Percentiles rank a stretch among this genome's conserved stretches.
Evolutionary conservation across 1,140 invertebrate species (phyloP).

Genomic region (Papilio glaucus): DNA sequence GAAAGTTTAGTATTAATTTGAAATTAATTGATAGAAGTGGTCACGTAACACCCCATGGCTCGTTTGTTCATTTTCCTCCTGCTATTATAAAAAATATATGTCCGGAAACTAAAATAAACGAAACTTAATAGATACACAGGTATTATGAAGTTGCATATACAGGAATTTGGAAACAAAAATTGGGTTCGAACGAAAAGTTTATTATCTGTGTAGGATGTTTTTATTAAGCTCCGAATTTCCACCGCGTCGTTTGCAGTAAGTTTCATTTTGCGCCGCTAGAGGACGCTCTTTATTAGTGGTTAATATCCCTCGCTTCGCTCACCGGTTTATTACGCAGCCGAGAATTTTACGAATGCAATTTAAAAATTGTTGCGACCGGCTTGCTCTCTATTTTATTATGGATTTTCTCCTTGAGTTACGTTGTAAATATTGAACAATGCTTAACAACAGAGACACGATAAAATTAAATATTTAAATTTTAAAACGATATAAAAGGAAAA

Average conservation of each 20-base stretch:
- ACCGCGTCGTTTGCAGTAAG: background rate
- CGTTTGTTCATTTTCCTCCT: no score
- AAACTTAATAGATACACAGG: no score
- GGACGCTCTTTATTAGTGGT: constrained; percentile 19
- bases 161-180: background rate
- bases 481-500: no score
- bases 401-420: background rate
- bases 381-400: background rate
- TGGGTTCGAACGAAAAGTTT: no score
- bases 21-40: no score
- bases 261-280: constrained; percentile 11
- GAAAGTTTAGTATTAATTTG: no score
- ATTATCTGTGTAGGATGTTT: background rate
- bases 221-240: background rate
- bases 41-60: no score
- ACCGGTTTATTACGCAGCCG: background rate
- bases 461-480: no score
- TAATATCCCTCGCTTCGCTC: background rate
- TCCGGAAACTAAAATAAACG: no score
- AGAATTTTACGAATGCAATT: constrained; percentile 21
- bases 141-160: background rate
- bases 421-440: background rate
- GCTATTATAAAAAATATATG: no score
- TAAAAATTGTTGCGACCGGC: constrained; percentile 5
- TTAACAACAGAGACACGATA: no score